Evolutionary conservation across 2,113 vertebrate species (phyloP).

Genomic region (Cygnus buccinator): DNA sequence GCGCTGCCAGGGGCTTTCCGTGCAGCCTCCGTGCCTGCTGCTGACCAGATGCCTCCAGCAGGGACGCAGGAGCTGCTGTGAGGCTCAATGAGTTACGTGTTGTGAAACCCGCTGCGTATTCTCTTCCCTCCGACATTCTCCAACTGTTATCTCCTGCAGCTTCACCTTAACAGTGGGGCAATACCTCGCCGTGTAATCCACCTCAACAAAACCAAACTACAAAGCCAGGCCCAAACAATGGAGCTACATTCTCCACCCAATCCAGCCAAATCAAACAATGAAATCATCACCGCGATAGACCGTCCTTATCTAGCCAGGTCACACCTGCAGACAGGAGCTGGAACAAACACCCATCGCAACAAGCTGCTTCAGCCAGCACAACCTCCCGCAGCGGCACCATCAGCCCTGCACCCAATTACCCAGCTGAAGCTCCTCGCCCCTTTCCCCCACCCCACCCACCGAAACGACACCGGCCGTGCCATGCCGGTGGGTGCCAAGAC

Average conservation of each 20-base stretch:
- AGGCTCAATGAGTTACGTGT: neutral
- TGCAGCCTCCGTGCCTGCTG: neutral
- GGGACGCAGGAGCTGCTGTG: neutral
- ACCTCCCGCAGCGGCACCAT: slow-evolving; percentile 48
- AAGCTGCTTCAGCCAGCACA: slow-evolving; percentile 53
- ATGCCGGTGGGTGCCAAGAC: slow-evolving; percentile 13
- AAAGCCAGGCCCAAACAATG: slow-evolving; percentile 56
- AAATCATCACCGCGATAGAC: slow-evolving; percentile 54
- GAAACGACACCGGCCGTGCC: slow-evolving; percentile 1
- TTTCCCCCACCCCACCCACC: slow-evolving; percentile 41
- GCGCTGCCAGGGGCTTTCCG: neutral
- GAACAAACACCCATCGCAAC: slow-evolving; percentile 48
- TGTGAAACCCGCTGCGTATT: slow-evolving; percentile 23
- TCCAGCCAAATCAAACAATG: slow-evolving; percentile 68
- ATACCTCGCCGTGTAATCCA: neutral
- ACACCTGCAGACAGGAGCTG: slow-evolving; percentile 62
- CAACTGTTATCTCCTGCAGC: slow-evolving; percentile 34
- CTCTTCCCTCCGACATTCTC: slow-evolving; percentile 21
- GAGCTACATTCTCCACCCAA: slow-evolving; percentile 57
- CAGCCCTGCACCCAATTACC: slow-evolving; percentile 20
- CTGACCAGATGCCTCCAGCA: slow-evolving; percentile 15
- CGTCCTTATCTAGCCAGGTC: slow-evolving; percentile 60
- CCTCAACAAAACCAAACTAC: slow-evolving; percentile 52
- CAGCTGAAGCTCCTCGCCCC: neutral
- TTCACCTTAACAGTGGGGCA: slow-evolving; percentile 40